These are phyloP conservation scores for Phlogophora meticulosa DNA, from an alignment of 2,888 invertebrate species.

Conservation along the genomic window DNA sequence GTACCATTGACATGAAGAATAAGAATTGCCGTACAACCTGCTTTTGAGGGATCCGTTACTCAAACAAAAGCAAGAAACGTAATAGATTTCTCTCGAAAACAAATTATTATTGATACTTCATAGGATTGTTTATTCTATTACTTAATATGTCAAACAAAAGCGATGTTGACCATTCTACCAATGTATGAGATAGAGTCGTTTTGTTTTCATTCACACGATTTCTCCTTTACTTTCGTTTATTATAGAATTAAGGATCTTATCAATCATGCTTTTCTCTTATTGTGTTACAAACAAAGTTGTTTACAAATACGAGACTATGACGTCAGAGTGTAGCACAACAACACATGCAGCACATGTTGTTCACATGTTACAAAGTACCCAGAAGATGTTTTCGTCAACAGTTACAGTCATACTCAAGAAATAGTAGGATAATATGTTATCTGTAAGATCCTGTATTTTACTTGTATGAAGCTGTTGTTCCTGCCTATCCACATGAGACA, in stretches of 20 bases:
- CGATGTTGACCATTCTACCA: no score
- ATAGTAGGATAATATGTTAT: not conserved
- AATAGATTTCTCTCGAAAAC: no score
- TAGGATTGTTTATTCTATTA: no score
- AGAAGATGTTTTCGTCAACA: not conserved
- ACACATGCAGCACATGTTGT: constrained; percentile 4
- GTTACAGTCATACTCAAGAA: not conserved
- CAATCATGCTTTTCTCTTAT: constrained; percentile 5
- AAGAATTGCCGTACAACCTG: no score
- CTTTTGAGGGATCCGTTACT: no score
- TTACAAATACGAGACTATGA: constrained; percentile 13
- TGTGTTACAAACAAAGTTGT: constrained; percentile 34
- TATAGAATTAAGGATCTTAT: not conserved
- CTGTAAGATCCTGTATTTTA: not conserved
- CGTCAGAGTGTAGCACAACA: constrained; percentile 10
- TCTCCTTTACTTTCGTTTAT: not conserved
- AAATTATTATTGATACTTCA: no score
- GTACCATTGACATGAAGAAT: no score
- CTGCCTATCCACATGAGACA: no score
- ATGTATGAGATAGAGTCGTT: no score
- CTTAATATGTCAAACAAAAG: no score
- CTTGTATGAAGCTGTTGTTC: no score
- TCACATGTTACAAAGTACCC: not conserved
- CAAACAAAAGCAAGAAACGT: no score
- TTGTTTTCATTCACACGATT: not conserved